Base-by-base conservation (phyloP, 2,113 vertebrate genomes). In the Acanthochromis polyacanthus region DNA sequence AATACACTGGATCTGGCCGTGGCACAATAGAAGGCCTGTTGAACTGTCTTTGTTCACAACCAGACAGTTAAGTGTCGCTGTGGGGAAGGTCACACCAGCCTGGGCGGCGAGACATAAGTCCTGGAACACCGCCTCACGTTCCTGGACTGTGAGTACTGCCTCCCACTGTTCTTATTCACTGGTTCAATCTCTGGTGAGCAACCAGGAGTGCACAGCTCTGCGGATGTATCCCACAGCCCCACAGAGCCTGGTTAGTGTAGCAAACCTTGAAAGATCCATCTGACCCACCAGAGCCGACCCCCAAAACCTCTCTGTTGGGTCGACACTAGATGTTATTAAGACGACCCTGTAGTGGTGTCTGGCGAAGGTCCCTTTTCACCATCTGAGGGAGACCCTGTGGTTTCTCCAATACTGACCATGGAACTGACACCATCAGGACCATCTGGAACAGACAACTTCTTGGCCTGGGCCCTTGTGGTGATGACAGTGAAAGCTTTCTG, bases 101-200 rank as follows among this genome's bases (percentile, higher is more conserved):
- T 73, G 57, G 28, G 70, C 30, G 5, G 58, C 70, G 5, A 52
- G 20, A n/a, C 25, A 51, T 12, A 73, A 46, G n/a, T 73, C 58
- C 19, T 52, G 43, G 25, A 73, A 53, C 5, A 58, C 66, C 19
- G 28, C 8, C 19, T 58, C 6, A 1, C 1, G 16, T n/a, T 58
- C 56, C 1, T 9, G 2, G 0, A 58, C 28, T 14, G 28, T 32
- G 16, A 58, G 28, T 3, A 36, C 16, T 32, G 28, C 56, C 17
- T 58, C 28, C 28, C 28, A 30, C 56, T 58, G 19, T 58, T 5
- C 56, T 43, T 10, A 36, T 1, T 25, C 19, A 56, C 20, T 12
- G 51, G 4, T 2, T 8, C 52, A 28, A 4, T 15, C 22, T 17
- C 45, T 30, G 3, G 16, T 30, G 5, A 48, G 5, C 23, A 70